Conservation (phyloP, 2,113 vertebrate genomes). For the Mola mola region DNA sequence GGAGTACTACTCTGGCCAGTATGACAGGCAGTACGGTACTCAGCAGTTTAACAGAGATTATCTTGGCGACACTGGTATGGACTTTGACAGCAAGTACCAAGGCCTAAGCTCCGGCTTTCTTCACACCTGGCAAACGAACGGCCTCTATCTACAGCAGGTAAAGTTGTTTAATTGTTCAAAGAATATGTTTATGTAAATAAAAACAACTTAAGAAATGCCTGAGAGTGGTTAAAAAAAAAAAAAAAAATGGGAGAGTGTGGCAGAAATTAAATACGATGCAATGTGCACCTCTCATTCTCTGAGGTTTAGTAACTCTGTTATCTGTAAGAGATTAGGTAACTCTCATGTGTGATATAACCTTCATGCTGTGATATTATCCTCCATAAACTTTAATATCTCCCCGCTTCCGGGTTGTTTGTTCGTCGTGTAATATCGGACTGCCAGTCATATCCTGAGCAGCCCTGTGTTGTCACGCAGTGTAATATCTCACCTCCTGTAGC, state of each 20-base stretch:
- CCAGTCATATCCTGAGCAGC: conserved; percentile 52
- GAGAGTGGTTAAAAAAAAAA: not conserved
- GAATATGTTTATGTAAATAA: not conserved
- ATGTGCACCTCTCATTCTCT: conserved; percentile 27
- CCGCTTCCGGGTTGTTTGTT: conserved; percentile 41
- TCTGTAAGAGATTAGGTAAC: conserved; percentile 29
- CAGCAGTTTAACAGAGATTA: conserved; percentile 9
- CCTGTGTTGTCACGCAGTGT: conserved; percentile 15
- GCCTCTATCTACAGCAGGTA: conserved; percentile 64
- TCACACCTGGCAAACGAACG: conserved; percentile 68
- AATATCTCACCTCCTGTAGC: conserved; percentile 12
- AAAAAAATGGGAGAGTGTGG: conserved; percentile 7
- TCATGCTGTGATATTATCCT: conserved; percentile 29
- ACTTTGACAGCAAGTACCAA: conserved; percentile 1
- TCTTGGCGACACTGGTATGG: not conserved
- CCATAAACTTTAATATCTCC: conserved; percentile 61
- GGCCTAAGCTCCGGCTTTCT: conserved; percentile 10
- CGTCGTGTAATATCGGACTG: conserved; percentile 49
- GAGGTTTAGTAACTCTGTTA: conserved; percentile 56
- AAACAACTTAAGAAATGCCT: not conserved
- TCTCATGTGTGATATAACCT: conserved; percentile 46
- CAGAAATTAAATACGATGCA: too few relatives aligned
- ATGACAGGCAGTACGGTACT: conserved; percentile 25
- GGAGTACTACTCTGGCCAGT: not conserved
- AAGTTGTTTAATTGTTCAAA: conserved; percentile 4